These are phyloP conservation scores for Tetanocera ferruginea DNA, from an alignment of 2,888 invertebrate genomes.

Conservation along the genomic window DNA sequence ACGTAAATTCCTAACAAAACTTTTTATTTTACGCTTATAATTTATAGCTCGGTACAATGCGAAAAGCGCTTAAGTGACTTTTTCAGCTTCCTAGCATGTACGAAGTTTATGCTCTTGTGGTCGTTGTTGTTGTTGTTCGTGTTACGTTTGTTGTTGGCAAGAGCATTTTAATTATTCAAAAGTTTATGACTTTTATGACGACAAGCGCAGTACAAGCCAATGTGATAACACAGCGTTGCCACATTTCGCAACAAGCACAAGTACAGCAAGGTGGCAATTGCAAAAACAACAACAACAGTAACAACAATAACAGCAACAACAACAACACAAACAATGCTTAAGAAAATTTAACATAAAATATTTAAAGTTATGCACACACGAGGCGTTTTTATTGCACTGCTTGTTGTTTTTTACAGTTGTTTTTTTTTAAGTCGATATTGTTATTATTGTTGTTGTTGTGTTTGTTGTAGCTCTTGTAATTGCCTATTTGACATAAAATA, in stretches of 20 bases:
- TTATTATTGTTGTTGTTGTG: neutral
- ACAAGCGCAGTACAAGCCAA: conserved; percentile 6
- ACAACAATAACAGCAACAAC: neutral
- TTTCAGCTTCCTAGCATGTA: neutral
- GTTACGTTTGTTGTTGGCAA: conserved; percentile 9
- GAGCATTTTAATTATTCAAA: conserved; percentile 46
- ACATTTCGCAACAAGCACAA: neutral
- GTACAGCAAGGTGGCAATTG: neutral
- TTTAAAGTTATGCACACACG: conserved; percentile 44
- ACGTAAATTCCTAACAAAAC: too few species aligned
- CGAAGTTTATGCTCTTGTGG: neutral
- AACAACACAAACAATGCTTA: neutral
- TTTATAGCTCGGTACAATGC: too few species aligned
- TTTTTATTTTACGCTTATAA: too few species aligned
- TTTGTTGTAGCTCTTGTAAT: conserved; percentile 10
- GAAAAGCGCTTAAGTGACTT: too few species aligned
- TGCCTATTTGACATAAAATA: neutral
- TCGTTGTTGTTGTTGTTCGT: neutral
- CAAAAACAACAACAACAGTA: neutral
- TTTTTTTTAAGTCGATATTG: conserved; percentile 32
- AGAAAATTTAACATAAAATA: conserved; percentile 41
- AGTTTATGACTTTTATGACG: conserved; percentile 44
- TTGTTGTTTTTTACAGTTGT: conserved; percentile 38
- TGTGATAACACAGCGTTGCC: conserved; percentile 13
- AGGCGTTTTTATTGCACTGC: conserved; percentile 20